Percentiles rank a stretch among this genome's conserved stretches.
Conservation (phyloP, 2,888 invertebrate genomes). For the Charanyca ferruginea region DNA sequence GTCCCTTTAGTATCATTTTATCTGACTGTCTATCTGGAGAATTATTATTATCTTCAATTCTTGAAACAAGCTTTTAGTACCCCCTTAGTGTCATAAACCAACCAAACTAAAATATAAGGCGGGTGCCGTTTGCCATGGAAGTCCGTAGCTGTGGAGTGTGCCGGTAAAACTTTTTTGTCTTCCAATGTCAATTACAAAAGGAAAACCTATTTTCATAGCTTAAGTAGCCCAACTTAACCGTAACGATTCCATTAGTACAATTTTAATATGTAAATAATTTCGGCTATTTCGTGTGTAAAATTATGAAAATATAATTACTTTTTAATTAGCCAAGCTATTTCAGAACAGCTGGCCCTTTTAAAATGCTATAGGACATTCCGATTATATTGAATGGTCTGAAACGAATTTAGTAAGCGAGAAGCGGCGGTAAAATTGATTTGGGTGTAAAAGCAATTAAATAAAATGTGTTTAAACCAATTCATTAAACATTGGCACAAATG, state of each 20-base stretch:
- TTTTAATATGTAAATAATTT: constrained; percentile 28
- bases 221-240: background rate
- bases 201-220: constrained; percentile 1
- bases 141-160: background rate
- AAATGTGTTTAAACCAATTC: constrained; percentile 55
- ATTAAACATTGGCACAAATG: constrained; percentile 56
- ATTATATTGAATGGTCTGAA: constrained; percentile 40
- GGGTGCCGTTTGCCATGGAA: constrained; percentile 9
- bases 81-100: background rate
- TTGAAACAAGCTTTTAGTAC: constrained; percentile 4
- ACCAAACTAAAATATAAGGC: constrained; percentile 6
- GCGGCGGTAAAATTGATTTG: constrained; percentile 36
- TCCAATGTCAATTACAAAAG: background rate
- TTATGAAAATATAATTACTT: constrained; percentile 42
- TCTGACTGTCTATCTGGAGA: background rate
- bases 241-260: constrained; percentile 11
- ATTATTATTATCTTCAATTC: background rate
- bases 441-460: constrained; percentile 52
- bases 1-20: background rate
- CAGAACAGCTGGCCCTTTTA: constrained; percentile 5
- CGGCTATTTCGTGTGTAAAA: constrained; percentile 15
- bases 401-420: constrained; percentile 39
- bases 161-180: background rate
- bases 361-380: constrained; percentile 32
- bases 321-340: constrained; percentile 40